phyloP scores from a whole-genome alignment of 2,113 vertebrate genomes.

The Sakesphorus luctuosus region DNA sequence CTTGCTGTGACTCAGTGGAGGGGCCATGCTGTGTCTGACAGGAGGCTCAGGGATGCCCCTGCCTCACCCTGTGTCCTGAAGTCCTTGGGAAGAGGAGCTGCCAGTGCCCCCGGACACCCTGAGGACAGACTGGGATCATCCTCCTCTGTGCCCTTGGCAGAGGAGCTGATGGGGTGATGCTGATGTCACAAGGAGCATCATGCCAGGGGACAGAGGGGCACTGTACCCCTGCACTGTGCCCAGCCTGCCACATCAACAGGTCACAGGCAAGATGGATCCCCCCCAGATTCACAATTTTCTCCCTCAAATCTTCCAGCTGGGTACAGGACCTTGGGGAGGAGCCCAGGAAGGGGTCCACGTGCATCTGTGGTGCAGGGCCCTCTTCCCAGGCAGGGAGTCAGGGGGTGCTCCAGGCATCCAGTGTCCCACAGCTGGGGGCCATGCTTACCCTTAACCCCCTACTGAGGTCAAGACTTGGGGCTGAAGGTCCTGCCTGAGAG shows the following conservation, averaged over 20 bases:
- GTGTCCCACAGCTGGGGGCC: background rate
- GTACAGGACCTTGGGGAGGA: background rate
- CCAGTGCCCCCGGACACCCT: background rate
- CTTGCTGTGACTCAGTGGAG: accelerated
- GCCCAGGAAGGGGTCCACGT: background rate
- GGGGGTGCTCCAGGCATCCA: background rate
- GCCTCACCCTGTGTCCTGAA: background rate
- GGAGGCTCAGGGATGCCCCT: background rate
- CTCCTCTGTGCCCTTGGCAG: background rate
- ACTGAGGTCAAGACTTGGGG: accelerated
- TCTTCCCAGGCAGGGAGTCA: background rate
- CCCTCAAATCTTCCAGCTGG: background rate
- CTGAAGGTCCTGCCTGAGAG: background rate
- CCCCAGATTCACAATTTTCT: background rate
- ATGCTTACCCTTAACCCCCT: background rate
- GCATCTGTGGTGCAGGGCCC: background rate
- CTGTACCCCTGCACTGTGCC: background rate
- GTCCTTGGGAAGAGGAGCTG: background rate
- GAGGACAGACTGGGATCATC: background rate
- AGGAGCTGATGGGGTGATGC: background rate
- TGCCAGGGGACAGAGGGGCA: background rate
- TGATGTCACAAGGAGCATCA: accelerated
- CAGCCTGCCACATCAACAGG: background rate
- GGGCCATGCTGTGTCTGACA: background rate
- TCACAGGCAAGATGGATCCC: background rate